Conservation (phyloP, 1,140 invertebrate species). For the Lamellibrachia luymesi region DNA sequence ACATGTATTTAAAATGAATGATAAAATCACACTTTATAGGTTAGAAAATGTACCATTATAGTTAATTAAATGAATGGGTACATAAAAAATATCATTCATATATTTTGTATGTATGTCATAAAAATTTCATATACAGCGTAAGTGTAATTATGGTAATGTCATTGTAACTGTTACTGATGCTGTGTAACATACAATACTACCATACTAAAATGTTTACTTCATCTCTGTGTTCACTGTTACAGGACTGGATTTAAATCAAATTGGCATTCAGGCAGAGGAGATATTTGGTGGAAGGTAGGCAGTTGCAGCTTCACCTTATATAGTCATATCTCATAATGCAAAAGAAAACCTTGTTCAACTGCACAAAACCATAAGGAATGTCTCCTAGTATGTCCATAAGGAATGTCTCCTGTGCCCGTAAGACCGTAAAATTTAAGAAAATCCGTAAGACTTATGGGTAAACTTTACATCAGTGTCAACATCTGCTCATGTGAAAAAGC, state of each 20-base stretch:
- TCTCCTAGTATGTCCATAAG: too few relatives aligned
- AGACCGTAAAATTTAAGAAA: too few relatives aligned
- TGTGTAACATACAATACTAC: neutral
- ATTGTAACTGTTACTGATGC: neutral
- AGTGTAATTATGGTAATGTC: neutral
- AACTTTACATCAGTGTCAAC: too few relatives aligned
- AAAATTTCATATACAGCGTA: neutral
- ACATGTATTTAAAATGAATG: neutral
- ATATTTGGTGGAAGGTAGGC: constrained; percentile 80
- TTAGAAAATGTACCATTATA: neutral
- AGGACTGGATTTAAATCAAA: constrained; percentile 84
- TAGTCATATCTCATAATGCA: too few relatives aligned
- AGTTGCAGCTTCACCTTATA: neutral
- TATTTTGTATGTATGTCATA: neutral
- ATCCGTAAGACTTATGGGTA: too few relatives aligned
- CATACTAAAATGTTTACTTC: neutral
- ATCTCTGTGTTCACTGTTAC: constrained; percentile 15
- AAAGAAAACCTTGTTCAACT: too few relatives aligned
- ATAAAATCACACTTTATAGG: neutral
- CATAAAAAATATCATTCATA: neutral
- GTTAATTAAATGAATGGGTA: neutral
- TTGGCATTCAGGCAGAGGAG: constrained; percentile 86
- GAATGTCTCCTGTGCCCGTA: too few relatives aligned
- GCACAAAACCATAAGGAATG: too few relatives aligned
- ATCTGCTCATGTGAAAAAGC: too few relatives aligned